phyloP scores from a whole-genome alignment of 2,888 invertebrate genomes.

The Perdita meconis region DNA sequence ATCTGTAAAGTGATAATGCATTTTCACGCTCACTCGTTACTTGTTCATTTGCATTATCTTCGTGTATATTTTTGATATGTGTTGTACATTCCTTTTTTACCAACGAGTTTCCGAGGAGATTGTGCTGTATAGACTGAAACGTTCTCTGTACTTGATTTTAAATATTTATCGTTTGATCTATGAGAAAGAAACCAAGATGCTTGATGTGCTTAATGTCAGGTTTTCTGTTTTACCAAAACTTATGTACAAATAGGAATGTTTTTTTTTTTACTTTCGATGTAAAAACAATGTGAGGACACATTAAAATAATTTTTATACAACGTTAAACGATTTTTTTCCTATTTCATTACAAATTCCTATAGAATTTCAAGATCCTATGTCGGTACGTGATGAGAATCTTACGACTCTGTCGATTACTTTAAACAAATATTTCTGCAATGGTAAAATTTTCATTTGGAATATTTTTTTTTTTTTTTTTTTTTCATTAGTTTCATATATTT shows the following conservation, averaged over 20 bases:
- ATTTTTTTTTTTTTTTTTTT: not conserved
- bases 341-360: not conserved
- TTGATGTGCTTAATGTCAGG: slow-evolving; percentile 18
- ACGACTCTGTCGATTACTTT: too few species aligned
- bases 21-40: slow-evolving; percentile 22
- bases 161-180: slow-evolving; percentile 29
- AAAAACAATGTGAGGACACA: slow-evolving; percentile 7
- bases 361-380: too few species aligned
- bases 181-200: not conserved
- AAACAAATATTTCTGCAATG: too few species aligned
- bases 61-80: slow-evolving; percentile 8
- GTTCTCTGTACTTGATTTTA: slow-evolving; percentile 25
- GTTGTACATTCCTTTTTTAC: slow-evolving; percentile 7
- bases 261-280: slow-evolving; percentile 16
- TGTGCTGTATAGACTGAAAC: slow-evolving; percentile 44
- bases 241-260: slow-evolving; percentile 9
- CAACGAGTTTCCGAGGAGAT: slow-evolving; percentile 28
- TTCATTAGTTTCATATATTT: not conserved
- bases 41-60: slow-evolving; percentile 11
- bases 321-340: not conserved
- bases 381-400: too few species aligned
- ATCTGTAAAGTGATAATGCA: slow-evolving; percentile 11
- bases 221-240: slow-evolving; percentile 6
- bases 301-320: slow-evolving; percentile 39
- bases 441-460: too few species aligned